Conservation (phyloP, 2,888 invertebrate genomes). For the Orthosia incerta region DNA sequence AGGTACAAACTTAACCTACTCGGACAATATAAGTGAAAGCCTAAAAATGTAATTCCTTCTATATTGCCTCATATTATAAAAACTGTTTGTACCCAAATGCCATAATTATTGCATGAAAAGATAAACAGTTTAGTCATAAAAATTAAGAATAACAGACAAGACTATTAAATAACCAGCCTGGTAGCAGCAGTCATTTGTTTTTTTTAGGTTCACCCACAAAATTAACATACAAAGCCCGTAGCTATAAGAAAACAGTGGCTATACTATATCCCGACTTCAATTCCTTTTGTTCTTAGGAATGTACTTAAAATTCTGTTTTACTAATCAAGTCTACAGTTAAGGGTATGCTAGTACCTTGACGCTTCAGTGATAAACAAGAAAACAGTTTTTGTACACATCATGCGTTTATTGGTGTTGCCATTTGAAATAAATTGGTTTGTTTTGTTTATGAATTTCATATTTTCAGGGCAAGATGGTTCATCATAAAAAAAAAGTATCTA, state of each 20-base stretch:
- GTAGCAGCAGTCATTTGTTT: slow-evolving; percentile 52
- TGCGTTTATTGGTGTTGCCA: slow-evolving; percentile 16
- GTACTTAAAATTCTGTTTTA: slow-evolving; percentile 36
- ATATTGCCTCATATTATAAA: too few relatives aligned
- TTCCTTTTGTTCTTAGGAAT: slow-evolving; percentile 38
- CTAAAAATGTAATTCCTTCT: too few relatives aligned
- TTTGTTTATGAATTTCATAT: neutral
- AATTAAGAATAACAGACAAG: slow-evolving; percentile 12
- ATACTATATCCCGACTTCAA: slow-evolving; percentile 18
- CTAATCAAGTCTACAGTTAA: slow-evolving; percentile 24
- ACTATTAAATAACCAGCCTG: slow-evolving; percentile 14
- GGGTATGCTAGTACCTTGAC: neutral
- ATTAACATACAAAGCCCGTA: slow-evolving; percentile 57
- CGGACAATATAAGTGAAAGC: neutral
- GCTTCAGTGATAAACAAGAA: slow-evolving; percentile 8
- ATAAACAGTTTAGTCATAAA: slow-evolving; percentile 8
- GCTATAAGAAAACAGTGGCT: slow-evolving; percentile 19
- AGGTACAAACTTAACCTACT: neutral
- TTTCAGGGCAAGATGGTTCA: neutral
- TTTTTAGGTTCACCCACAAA: slow-evolving; percentile 22
- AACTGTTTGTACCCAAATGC: too few relatives aligned
- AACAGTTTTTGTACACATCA: slow-evolving; percentile 28
- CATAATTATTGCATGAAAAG: neutral
- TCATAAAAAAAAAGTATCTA: neutral
- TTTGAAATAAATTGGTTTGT: slow-evolving; percentile 9